phyloP scores from a whole-genome alignment of 2,113 vertebrate genomes.

The Varanus salvator region DNA sequence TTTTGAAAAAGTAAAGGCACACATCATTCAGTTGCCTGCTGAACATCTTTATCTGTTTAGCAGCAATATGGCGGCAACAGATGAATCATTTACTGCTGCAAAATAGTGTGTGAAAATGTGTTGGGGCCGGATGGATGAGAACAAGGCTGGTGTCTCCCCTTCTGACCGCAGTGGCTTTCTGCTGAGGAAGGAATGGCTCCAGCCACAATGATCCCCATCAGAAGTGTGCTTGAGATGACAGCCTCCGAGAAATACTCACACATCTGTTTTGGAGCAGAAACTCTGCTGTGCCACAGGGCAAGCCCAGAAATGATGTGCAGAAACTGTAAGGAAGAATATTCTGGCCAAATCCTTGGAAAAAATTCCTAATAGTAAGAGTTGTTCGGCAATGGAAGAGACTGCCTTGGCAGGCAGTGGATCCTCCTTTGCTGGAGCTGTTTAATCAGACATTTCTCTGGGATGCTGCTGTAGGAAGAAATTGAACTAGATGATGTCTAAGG shows the following conservation, averaged over 20 bases:
- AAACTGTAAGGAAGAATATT: not conserved
- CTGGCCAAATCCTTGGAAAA: not conserved
- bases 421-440: not conserved
- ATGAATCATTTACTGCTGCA: not conserved
- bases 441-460: not conserved
- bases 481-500: not conserved
- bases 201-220: not conserved
- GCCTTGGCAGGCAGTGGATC: not conserved
- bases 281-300: not conserved
- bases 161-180: not conserved
- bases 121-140: not conserved
- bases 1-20: not conserved
- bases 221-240: not conserved
- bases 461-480: not conserved
- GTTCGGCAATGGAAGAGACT: not conserved
- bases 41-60: not conserved
- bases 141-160: not conserved
- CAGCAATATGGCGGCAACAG: not conserved
- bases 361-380: not conserved
- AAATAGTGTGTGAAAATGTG: not conserved
- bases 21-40: not conserved
- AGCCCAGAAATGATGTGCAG: not conserved
- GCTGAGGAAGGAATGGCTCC: not conserved
- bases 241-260: not conserved
- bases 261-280: not conserved